Base-by-base conservation (phyloP, 2,888 invertebrate species). In the Alviniconcha strummeri region DNA sequence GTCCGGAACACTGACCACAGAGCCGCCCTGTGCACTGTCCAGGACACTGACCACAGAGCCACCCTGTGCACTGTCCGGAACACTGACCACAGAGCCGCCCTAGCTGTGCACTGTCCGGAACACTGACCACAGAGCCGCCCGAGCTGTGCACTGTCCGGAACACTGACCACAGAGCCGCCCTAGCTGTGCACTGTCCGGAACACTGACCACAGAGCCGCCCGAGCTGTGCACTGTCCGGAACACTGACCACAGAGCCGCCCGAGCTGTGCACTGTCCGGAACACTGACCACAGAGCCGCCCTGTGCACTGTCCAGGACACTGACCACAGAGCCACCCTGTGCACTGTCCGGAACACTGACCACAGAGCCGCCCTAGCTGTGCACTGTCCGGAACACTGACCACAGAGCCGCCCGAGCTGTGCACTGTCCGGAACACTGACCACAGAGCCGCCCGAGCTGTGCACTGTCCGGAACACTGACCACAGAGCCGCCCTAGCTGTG, bases 1-100 rank as follows among this genome's bases (percentile, higher is more conserved):
- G 36, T 36, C 36, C 36, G 36, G 36, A 36, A 36, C 36, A 36
- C 36, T 93, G 96, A 96, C 7, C 97, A n/a, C n/a, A n/a, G n/a
- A 36, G 36, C 36, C 36, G 3, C 36, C 36, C 36, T 3, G 36
- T 36, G 36, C 36, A 3, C 36, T 36, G 36, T 36, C 36, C 36
- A 3, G 36, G 3, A 36, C 36, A 36, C 36, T 93, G 96, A 96
- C 7, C 97, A n/a, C n/a, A n/a, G n/a, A 36, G 36, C 36, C 36
- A 36, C 36, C 36, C 36, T 3, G 36, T 36, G 36, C 36, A 3
- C 36, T 36, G 36, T 36, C 36, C 36, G 36, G 36, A 36, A 36
- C 36, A 36, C 36, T 93, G 96, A 96, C 7, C 97, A n/a, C n/a
- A n/a, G n/a, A 36, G 36, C 36, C 36, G 3, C 36, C 36, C 0